A percentile compares a stretch with the other conserved stretches of the same genome.
Evolutionary conservation across 2,113 vertebrate species (phyloP).

Genomic region (Xiphophorus couchianus): DNA sequence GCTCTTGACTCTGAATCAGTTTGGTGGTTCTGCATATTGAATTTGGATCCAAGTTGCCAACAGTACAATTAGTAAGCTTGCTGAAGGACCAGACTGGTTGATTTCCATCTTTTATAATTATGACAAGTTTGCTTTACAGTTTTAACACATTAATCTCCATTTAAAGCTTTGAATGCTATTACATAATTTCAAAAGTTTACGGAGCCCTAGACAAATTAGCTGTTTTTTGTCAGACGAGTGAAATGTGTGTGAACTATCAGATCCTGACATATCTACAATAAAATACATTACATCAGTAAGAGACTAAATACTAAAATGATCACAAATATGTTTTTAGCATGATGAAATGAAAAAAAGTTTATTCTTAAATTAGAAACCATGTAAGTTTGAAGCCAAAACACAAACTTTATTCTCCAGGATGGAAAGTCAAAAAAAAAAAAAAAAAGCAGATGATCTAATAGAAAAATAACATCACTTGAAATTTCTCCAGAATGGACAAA

Average conservation of each 20-base stretch:
- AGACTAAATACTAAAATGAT: background rate
- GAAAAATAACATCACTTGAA: constrained; percentile 62
- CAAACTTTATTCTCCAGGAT: constrained; percentile 66
- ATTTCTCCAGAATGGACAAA: constrained; percentile 43
- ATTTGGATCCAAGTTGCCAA: background rate
- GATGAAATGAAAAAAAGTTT: constrained; percentile 72
- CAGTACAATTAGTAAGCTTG: background rate
- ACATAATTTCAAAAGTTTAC: background rate
- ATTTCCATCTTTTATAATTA: background rate
- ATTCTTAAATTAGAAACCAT: constrained; percentile 74
- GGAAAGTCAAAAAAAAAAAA: constrained; percentile 60
- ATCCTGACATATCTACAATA: background rate
- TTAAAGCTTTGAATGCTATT: background rate
- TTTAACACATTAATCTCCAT: too few species aligned
- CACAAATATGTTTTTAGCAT: constrained; percentile 32
- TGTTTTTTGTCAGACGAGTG: background rate
- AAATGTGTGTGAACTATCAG: too few species aligned
- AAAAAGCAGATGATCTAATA: constrained; percentile 50
- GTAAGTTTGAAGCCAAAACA: constrained; percentile 65
- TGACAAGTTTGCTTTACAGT: background rate
- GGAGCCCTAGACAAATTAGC: background rate
- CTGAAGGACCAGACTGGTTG: background rate
- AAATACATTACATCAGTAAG: background rate
- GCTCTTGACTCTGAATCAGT: background rate
- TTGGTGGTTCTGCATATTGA: background rate